Evolutionary conservation across 2,888 invertebrate genomes (phyloP), one percentile per base, ranked within the genome.

Genomic region (Lymantria monacha): DNA sequence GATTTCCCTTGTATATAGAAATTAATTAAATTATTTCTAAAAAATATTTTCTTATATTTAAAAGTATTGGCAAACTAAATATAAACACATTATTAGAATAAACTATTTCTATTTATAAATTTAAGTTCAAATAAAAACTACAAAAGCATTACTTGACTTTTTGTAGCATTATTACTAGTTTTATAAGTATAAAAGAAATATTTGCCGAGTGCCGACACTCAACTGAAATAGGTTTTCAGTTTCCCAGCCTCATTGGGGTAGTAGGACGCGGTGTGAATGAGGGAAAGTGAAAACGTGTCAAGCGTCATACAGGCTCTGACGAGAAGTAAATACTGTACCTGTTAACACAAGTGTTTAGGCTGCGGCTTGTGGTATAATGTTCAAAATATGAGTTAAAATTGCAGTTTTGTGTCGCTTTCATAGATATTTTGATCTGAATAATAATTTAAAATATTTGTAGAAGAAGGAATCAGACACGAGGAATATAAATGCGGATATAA

Each of bases 261-360:
- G 55, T 61, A 49, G 66, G 58, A 44, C 62, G 51, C 36, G 22
- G 46, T 41, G 49, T 44, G 44, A 52, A 47, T 30, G 43, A 42
- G 48, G 45, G 46, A 55, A 51, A 57, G 54, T 84, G 81, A 78
- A 87, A 88, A 79, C 79, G 76, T 87, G 88, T 88, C 88, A 88
- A 89, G 87, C 78, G 74, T 52, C 68, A 57, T 55, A 57, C 49
- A 13, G 38, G 49, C 40, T 30, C 37, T 53, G 49, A 49, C 53
- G 63, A 69, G 61, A 57, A 56, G 59, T 68, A 69, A 69, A 70
- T 69, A 70, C 66, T 69, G 57, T 58, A 62, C 59, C 61, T 66
- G 64, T 69, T 63, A 64, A 48, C 61, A 55, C 45, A 51, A 70
- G 69, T 61, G 56, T 49, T 66, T 52, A 52, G 55, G 46, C 37